These are phyloP conservation scores for Phylloscopus trochiloides DNA, from an alignment of 2,113 vertebrate genomes.

Conservation along the genomic window DNA sequence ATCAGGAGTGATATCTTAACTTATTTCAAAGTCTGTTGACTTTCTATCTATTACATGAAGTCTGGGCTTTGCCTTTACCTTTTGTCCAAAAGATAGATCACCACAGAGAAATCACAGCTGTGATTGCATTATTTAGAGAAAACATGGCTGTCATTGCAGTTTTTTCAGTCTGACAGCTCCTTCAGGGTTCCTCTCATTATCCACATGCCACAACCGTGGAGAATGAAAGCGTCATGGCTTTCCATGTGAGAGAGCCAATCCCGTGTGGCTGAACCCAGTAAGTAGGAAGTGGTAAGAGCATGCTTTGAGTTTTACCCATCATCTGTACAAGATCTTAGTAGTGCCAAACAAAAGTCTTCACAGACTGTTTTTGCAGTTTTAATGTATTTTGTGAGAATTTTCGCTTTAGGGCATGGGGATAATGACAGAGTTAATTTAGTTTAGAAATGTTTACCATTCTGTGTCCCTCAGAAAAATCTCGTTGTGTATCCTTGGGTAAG, in stretches of 20 bases:
- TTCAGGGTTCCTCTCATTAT: background rate
- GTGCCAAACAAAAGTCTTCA: background rate
- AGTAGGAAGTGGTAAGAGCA: background rate
- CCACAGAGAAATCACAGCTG: background rate
- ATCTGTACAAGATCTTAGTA: background rate
- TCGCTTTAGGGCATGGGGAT: background rate
- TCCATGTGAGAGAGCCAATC: background rate
- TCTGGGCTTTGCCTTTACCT: background rate
- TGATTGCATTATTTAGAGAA: background rate
- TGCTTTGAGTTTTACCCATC: background rate
- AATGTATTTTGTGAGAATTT: background rate
- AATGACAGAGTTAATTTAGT: background rate
- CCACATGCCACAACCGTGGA: background rate
- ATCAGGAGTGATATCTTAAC: background rate
- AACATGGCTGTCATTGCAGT: background rate
- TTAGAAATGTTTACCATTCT: background rate
- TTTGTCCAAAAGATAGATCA: background rate
- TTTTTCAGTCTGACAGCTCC: background rate
- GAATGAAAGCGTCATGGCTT: background rate
- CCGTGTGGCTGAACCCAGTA: background rate
- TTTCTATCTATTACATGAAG: background rate
- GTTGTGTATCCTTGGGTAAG: background rate
- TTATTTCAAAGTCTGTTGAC: background rate
- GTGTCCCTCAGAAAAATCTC: background rate
- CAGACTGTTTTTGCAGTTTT: background rate